Evolutionary conservation across 2,113 vertebrate species (phyloP), one percentile per base, ranked within the genome.

Genomic region (Ursus arctos): DNA sequence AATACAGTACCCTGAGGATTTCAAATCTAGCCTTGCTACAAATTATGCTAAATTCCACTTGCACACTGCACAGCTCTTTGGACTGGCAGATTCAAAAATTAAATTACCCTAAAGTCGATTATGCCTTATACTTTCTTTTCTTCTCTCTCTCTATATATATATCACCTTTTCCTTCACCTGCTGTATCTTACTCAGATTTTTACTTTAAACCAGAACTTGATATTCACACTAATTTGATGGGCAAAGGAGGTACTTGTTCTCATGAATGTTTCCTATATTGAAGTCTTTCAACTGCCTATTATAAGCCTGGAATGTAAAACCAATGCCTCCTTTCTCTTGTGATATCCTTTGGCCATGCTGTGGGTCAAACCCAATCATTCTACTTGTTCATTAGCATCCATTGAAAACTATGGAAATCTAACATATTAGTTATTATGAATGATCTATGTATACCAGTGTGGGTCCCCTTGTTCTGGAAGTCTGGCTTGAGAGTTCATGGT

Each of bases 41-140:
- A 82, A 88, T 88, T 94, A 81, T 63, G 69, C 28, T 85, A 79
- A 91, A 87, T 85, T 93, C 82, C 49, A 26, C 7, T n/a, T 87
- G 49, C 33, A 92, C 0, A 47, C 18, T 91, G 19, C 43, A 51
- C 18, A 47, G 9, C 7, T 95, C n/a, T 77, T 88, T 96, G 71
- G 61, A 93, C 16, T 43, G 72, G 53, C 19, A 91, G n/a, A 49
- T 94, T 91, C 13, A 80, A 63, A 49, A 95, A 90, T 69, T 91
- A 71, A 94, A 95, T 71, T 72, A 59, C 67, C 18, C 49, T 85
- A 47, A 96, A 83, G 92, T 92, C 67, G 93, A 51, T 93, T 63
- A 59, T 59, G 21, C 59, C 5, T 40, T 84, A 18, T 8, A 47
- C 10, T 19, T 31, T 69, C 11, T 51, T 92, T 89, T 95, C 8